These are phyloP conservation scores for Paramormyrops kingsleyae DNA, from an alignment of 2,113 vertebrate genomes.

Conservation along the genomic window DNA sequence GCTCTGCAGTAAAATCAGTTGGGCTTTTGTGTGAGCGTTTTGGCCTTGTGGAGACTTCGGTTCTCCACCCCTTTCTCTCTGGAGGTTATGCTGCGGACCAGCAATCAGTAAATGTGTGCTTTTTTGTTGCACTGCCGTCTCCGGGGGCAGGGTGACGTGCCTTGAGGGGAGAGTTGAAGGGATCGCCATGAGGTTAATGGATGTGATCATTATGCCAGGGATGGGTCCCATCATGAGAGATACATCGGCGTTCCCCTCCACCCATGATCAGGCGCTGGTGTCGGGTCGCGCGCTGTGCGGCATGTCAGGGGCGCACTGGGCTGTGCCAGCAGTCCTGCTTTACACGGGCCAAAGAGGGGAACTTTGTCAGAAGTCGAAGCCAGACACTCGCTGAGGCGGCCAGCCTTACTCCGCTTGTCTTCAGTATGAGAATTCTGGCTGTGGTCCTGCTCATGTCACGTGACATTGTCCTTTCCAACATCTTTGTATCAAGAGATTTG, in stretches of 20 bases:
- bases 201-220: constrained; percentile 12
- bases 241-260: not conserved
- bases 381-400: not conserved
- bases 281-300: too few species aligned
- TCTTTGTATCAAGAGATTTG: not conserved
- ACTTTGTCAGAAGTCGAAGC: not conserved
- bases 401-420: not conserved
- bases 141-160: not conserved
- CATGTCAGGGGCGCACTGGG: not conserved
- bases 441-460: not conserved
- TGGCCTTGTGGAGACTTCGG: not conserved
- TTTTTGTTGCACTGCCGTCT: constrained; percentile 32
- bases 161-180: not conserved
- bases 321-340: not conserved
- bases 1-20: not conserved
- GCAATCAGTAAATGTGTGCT: constrained; percentile 37
- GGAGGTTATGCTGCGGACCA: constrained; percentile 34
- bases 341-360: not conserved
- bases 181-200: constrained; percentile 9
- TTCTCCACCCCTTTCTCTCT: constrained; percentile 24
- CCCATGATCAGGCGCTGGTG: not conserved
- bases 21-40: not conserved
- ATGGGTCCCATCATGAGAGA: not conserved
- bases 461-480: not conserved
- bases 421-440: not conserved